These are phyloP conservation scores for Micropoecilia bifurca DNA, from an alignment of 2,797 vertebrate genomes.

Conservation along the genomic window DNA sequence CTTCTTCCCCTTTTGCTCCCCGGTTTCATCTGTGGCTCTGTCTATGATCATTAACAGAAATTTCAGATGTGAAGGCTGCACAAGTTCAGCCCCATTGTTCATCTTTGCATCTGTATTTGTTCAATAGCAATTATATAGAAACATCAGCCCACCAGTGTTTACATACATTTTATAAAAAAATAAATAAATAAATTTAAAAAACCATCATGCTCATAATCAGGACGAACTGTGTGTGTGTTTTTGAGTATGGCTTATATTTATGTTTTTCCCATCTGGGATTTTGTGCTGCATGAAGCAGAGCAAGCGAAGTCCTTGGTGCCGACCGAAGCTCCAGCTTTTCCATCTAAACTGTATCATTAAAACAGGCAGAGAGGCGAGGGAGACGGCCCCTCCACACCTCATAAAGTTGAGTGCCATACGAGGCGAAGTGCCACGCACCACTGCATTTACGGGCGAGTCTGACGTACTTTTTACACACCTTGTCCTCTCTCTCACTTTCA, in stretches of 20 bases:
- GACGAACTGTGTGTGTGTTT: not conserved
- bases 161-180: not conserved
- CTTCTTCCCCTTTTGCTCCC: constrained; percentile 53
- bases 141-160: not conserved
- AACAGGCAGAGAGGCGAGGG: constrained; percentile 68
- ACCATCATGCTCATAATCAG: not conserved
- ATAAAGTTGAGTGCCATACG: constrained; percentile 80
- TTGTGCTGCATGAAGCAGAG: constrained; percentile 34
- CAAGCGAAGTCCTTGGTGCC: constrained; percentile 72
- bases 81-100: constrained; percentile 1
- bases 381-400: constrained; percentile 78
- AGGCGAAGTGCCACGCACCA: constrained; percentile 67
- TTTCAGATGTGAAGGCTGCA: not conserved
- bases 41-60: constrained; percentile 44
- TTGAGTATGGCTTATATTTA: constrained; percentile 17
- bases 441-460: constrained; percentile 68
- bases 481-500: constrained; percentile 61
- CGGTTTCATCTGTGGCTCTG: constrained; percentile 36
- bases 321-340: constrained; percentile 75
- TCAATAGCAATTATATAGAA: not conserved
- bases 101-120: not conserved
- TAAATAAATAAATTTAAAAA: too few species aligned
- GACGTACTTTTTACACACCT: constrained; percentile 72
- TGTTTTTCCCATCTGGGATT: constrained; percentile 20
- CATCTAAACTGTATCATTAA: constrained; percentile 82